These are phyloP conservation scores for Himalopsyche tibetana DNA, from an alignment of 2,888 invertebrate species.

Conservation along the genomic window DNA sequence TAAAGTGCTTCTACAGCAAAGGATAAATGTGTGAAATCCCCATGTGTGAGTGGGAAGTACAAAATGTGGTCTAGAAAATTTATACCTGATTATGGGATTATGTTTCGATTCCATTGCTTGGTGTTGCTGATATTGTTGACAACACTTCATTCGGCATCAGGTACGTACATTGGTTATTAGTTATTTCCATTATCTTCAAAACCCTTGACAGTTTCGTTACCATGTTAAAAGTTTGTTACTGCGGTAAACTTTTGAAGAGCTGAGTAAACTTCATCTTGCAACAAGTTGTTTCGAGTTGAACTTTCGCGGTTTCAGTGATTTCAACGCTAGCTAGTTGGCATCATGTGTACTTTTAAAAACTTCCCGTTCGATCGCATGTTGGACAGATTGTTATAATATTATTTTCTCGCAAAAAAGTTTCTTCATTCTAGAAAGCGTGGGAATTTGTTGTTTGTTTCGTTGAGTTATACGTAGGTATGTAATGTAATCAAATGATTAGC, in stretches of 20 bases:
- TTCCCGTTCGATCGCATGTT: constrained; percentile 45
- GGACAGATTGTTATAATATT: constrained; percentile 46
- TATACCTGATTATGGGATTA: constrained; percentile 83
- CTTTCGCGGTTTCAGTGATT: constrained; percentile 52
- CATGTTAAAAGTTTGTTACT: not conserved
- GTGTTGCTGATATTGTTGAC: constrained; percentile 73
- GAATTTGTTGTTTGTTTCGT: constrained; percentile 59
- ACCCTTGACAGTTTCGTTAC: constrained; percentile 10
- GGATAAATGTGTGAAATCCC: constrained; percentile 72
- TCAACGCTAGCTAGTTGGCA: constrained; percentile 47
- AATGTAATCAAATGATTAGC: constrained; percentile 17
- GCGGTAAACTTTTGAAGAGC: constrained; percentile 32
- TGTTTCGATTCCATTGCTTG: constrained; percentile 75
- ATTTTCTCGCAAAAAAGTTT: constrained; percentile 61
- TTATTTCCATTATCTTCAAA: not conserved
- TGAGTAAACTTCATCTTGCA: constrained; percentile 41
- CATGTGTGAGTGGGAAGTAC: constrained; percentile 76
- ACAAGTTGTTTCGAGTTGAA: constrained; percentile 46
- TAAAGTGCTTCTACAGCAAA: constrained; percentile 76
- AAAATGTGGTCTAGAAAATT: constrained; percentile 84
- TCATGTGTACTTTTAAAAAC: constrained; percentile 45
- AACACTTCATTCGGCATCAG: constrained; percentile 78
- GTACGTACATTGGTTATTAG: constrained; percentile 70
- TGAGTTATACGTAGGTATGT: constrained; percentile 36
- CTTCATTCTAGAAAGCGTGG: constrained; percentile 64